These are phyloP conservation scores for Neomonachus schauinslandi DNA, from an alignment of 2,113 vertebrate genomes.

Conservation along the genomic window DNA sequence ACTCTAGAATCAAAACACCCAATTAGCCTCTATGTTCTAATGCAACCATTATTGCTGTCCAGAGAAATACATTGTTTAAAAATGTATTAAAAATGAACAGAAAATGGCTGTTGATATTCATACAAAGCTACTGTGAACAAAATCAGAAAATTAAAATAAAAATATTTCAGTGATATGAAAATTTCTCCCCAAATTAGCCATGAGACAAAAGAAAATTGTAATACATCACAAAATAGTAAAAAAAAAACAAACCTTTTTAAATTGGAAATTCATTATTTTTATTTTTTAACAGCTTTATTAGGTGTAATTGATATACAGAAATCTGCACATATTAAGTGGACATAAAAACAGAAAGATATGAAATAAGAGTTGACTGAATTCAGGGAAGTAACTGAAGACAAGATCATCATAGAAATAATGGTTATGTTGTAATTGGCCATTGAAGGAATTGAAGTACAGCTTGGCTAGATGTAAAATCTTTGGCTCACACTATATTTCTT, in stretches of 20 bases:
- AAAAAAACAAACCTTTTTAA: background rate
- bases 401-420: background rate
- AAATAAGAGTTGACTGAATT: background rate
- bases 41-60: background rate
- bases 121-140: background rate
- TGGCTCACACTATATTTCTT: background rate
- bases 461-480: background rate
- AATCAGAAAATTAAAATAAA: constrained; percentile 27
- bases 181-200: background rate
- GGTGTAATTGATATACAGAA: background rate
- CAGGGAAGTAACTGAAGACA: background rate
- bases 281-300: background rate
- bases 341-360: background rate
- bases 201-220: background rate
- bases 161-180: background rate
- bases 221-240: background rate
- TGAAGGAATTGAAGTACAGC: background rate
- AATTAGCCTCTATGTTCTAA: constrained; percentile 8
- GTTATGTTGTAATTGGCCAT: background rate
- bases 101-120: background rate
- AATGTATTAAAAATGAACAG: constrained; percentile 32
- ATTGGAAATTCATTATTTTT: background rate
- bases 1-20: background rate
- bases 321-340: background rate
- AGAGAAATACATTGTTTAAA: background rate